These are phyloP conservation scores for Pseudochirops cupreus DNA, from an alignment of 2,797 vertebrate genomes.

Conservation along the genomic window DNA sequence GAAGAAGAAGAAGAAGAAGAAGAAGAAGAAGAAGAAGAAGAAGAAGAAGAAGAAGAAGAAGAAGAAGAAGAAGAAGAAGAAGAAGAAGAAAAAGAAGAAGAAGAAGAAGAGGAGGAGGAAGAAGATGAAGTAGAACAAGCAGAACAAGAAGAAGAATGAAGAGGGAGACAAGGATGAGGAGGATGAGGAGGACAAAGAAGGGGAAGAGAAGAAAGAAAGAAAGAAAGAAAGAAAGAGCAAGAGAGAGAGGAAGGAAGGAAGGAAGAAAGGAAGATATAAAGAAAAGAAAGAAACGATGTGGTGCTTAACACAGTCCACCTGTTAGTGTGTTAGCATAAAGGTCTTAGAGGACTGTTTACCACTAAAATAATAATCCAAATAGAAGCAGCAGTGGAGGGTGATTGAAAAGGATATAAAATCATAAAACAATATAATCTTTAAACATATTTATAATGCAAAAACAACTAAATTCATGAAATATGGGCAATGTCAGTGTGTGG, in stretches of 20 bases:
- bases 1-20: too few species aligned
- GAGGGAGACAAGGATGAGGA: neutral
- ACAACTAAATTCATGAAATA: neutral
- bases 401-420: neutral
- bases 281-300: neutral
- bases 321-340: slow-evolving; percentile 32
- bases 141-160: neutral
- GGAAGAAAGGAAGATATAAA: neutral
- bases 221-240: neutral
- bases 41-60: too few species aligned
- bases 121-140: slow-evolving; percentile 13
- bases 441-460: neutral
- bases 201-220: too few species aligned
- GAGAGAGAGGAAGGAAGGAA: neutral
- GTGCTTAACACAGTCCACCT: neutral
- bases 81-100: too few species aligned
- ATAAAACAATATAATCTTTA: neutral
- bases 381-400: neutral
- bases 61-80: too few species aligned
- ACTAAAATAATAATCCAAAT: neutral
- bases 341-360: neutral
- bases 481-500: neutral
- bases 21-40: too few species aligned
- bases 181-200: too few species aligned
- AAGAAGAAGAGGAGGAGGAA: slow-evolving; percentile 10